These are phyloP conservation scores for Bostrychus sinensis DNA, from an alignment of 2,113 vertebrate genomes.

Conservation along the genomic window DNA sequence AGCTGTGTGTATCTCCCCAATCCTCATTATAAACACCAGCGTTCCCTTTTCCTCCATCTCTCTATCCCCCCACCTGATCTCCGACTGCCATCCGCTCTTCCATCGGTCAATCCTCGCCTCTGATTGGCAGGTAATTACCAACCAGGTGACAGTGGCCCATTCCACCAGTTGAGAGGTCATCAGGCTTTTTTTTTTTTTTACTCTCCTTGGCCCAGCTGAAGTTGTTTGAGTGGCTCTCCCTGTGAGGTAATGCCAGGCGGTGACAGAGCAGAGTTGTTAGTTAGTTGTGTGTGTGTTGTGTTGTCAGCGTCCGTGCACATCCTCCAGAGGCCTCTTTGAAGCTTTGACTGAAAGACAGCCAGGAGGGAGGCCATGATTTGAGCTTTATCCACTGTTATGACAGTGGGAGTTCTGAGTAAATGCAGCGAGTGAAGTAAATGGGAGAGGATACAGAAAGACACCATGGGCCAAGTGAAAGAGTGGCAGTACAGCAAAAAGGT, in stretches of 20 bases:
- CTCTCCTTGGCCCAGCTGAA: constrained; percentile 35
- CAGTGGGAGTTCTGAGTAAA: constrained; percentile 21
- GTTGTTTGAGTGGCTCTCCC: constrained; percentile 18
- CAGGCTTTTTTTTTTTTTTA: constrained; percentile 18
- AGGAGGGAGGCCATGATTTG: constrained; percentile 23
- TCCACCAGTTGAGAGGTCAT: constrained; percentile 61
- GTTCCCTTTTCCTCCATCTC: constrained; percentile 9
- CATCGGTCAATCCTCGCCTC: constrained; percentile 41
- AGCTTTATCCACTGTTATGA: constrained; percentile 47
- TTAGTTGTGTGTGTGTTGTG: background rate
- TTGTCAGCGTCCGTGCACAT: constrained; percentile 37
- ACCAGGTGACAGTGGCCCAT: constrained; percentile 65
- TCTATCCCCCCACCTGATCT: constrained; percentile 34
- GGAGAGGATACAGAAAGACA: constrained; percentile 36
- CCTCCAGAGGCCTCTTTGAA: constrained; percentile 47
- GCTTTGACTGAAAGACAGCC: constrained; percentile 26
- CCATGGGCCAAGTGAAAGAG: constrained; percentile 4
- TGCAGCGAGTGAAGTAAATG: constrained; percentile 24
- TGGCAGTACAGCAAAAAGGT: background rate
- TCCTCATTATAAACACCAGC: constrained; percentile 58
- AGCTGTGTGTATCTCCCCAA: constrained; percentile 52
- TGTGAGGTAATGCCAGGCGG: constrained; percentile 21
- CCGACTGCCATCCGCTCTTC: constrained; percentile 46
- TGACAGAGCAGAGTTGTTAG: constrained; percentile 28
- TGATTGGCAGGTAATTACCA: constrained; percentile 75